A percentile compares a stretch with the other conserved stretches of the same genome.
Conservation (phyloP, 2,113 vertebrate genomes). For the Pseudorectes ferrugineus region DNA sequence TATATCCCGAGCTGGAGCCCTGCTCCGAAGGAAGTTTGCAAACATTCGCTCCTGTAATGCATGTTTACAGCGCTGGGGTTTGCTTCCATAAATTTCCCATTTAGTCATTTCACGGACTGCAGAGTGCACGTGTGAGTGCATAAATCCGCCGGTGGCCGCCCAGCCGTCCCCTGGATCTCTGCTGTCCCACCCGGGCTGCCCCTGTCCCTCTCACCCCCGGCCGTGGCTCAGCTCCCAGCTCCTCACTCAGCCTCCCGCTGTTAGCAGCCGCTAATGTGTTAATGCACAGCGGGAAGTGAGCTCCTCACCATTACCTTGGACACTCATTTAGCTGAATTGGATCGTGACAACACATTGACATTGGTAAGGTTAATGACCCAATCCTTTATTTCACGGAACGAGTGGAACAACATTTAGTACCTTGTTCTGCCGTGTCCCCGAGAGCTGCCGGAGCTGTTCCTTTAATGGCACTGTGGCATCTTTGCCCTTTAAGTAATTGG, state of each 20-base stretch:
- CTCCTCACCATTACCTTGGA: conserved; percentile 60
- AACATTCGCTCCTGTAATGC: neutral
- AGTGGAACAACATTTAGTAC: conserved; percentile 75
- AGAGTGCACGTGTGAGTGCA: neutral
- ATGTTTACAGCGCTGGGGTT: neutral
- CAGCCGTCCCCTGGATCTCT: accelerated
- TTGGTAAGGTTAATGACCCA: conserved; percentile 77
- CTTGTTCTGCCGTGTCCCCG: conserved; percentile 68
- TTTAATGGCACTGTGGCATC: conserved; percentile 66
- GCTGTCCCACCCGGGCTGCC: neutral
- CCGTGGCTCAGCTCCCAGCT: neutral
- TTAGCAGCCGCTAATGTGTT: conserved; percentile 49
- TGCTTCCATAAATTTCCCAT: neutral
- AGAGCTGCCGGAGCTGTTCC: conserved; percentile 62
- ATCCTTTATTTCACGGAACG: conserved; percentile 69
- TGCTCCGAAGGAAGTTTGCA: neutral
- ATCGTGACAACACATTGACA: conserved; percentile 75
- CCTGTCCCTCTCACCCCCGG: neutral
- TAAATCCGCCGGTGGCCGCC: neutral
- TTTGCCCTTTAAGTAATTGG: conserved; percentile 76
- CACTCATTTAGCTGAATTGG: conserved; percentile 72
- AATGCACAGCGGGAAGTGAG: conserved; percentile 31
- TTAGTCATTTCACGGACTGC: neutral
- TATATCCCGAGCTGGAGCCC: neutral
- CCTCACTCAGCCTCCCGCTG: neutral